Base-by-base conservation (phyloP, 2,113 vertebrate genomes). In the Gadus macrocephalus region DNA sequence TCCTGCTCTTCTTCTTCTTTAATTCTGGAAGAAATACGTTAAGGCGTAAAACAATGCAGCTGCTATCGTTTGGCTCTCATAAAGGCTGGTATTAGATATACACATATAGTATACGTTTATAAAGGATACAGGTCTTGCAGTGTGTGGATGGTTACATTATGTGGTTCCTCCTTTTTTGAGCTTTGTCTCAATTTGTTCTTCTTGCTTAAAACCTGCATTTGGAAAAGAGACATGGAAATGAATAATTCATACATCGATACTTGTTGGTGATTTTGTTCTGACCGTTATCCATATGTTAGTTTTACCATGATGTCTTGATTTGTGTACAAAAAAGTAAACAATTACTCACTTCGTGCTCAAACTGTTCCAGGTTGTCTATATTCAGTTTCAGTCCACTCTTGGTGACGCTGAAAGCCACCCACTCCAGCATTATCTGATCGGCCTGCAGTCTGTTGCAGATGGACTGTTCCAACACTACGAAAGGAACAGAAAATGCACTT, bases 101-200 rank as follows among this genome's bases (percentile, higher is more conserved):
- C 19, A 17, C 4, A 2, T 27, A 4, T 15, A 2, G 49, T 22
- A 9, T 16, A 16, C 11, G 27, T 55, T 64, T 11, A 7, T 53
- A 3, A 86, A 93, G 91, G 95, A 97, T 97, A 96, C 95, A 95
- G 75, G 2, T 94, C 93, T 58, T 94, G 90, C 3, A 97, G 69
- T 0, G 91, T 85, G 67, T 90, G 72, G 35, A 94, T 58, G 20
- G 87, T 69, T 15, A 83, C 89, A 0, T 87, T 87, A 0, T 75
- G 74, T 0, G 66, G 69, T 3, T 85, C 87, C 14, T 91, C 89
- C 69, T 81, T 88, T 5, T 72, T 91, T 42, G 75, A 49, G 20
- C 38, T 78, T 5, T 69, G 82, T 25, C 81, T 84, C 1, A 71
- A 31, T 66, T 88, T 93, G 14, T 35, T 70, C 69, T 6, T 93